Evolutionary conservation across 1,140 invertebrate genomes (phyloP).

Genomic region (Drosophila eugracilis): DNA sequence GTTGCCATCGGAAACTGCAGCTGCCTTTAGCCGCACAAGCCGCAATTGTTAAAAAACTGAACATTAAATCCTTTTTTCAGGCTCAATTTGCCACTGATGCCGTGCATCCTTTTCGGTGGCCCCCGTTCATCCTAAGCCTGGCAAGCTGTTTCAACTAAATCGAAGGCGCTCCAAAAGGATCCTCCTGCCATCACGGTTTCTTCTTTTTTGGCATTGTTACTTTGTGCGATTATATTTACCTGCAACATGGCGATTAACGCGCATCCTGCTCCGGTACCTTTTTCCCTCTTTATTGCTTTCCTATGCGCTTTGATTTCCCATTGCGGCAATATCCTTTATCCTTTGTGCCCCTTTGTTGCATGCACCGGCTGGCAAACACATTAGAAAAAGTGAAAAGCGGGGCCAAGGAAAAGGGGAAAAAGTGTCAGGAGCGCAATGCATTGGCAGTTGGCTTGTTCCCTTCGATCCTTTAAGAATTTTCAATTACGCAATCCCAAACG

Average conservation of each 20-base stretch:
- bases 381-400: conserved; percentile 57
- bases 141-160: conserved; percentile 62
- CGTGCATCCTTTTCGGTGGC: conserved; percentile 45
- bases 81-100: conserved; percentile 61
- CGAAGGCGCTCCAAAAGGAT: conserved; percentile 47
- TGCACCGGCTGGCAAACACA: conserved; percentile 67
- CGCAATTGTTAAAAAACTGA: conserved; percentile 62
- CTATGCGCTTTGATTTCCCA: conserved; percentile 52
- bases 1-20: conserved; percentile 30
- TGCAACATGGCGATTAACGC: conserved; percentile 67
- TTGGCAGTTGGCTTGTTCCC: conserved; percentile 28
- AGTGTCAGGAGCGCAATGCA: conserved; percentile 29
- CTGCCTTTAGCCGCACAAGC: conserved; percentile 45
- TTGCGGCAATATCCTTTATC: conserved; percentile 66
- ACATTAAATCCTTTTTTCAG: conserved; percentile 68
- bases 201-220: conserved; percentile 54
- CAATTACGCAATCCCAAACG: conserved; percentile 53
- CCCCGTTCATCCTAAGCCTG: conserved; percentile 38
- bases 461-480: conserved; percentile 30
- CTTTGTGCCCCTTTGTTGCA: conserved; percentile 61
- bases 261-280: conserved; percentile 47
- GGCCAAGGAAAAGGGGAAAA: not conserved
- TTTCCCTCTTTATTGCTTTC: conserved; percentile 44
- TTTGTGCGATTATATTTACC: conserved; percentile 68
- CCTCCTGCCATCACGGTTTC: conserved; percentile 13